A percentile compares a stretch with the other conserved stretches of the same genome.
Evolutionary conservation across 1,140 invertebrate species (phyloP).

Genomic region (Eriocheir sinensis): DNA sequence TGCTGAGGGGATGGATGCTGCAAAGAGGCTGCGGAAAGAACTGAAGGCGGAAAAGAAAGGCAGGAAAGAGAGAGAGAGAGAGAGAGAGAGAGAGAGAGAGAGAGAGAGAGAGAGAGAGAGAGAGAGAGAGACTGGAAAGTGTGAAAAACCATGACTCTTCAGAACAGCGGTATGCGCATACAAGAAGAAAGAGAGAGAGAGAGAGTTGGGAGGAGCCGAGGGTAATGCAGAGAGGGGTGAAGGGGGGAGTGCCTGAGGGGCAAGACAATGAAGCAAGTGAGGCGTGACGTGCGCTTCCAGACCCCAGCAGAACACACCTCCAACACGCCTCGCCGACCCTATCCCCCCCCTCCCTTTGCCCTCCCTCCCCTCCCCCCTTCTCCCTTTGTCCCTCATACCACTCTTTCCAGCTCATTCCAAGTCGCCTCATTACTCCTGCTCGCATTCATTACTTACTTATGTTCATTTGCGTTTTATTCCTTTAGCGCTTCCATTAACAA

Average conservation of each 20-base stretch:
- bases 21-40: no score
- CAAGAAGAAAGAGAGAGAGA: not conserved
- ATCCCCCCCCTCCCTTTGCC: not conserved
- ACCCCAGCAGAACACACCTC: constrained; percentile 18
- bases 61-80: no score
- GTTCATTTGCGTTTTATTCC: not conserved
- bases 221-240: not conserved
- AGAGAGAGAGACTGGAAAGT: not conserved
- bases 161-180: not conserved
- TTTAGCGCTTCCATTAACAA: not conserved
- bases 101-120: not conserved
- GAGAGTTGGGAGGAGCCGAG: not conserved
- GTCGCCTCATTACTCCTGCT: not conserved
- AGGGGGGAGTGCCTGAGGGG: constrained; percentile 39
- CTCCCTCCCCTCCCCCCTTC: not conserved
- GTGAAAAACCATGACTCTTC: not conserved
- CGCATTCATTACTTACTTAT: not conserved
- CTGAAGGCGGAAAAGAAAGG: no score
- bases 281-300: constrained; percentile 52
- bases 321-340: not conserved
- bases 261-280: constrained; percentile 56
- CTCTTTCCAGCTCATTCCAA: not conserved
- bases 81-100: not conserved
- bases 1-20: no score
- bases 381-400: not conserved